These are phyloP conservation scores for Pseudochaenichthys georgianus DNA, from an alignment of 2,797 vertebrate species.

Conservation along the genomic window DNA sequence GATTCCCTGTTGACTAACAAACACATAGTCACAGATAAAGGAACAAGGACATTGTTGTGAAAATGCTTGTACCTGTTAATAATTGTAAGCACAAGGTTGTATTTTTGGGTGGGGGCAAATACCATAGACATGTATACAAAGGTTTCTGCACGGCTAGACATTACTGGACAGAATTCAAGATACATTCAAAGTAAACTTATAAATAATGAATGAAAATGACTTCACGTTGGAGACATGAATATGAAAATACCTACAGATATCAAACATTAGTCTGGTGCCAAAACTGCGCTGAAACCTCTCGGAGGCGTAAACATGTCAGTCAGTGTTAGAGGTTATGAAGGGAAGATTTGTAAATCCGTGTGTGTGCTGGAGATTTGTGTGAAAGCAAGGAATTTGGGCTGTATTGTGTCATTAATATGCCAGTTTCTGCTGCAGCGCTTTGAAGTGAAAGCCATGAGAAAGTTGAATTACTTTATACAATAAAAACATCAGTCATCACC, in stretches of 20 bases:
- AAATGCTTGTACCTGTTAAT: no score
- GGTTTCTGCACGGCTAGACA: not conserved
- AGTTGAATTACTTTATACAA: not conserved
- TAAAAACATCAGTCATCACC: not conserved
- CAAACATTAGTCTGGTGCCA: not conserved
- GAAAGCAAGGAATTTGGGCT: constrained; percentile 33
- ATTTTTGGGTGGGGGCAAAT: no score
- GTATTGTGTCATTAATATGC: constrained; percentile 51
- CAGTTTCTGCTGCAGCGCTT: constrained; percentile 18
- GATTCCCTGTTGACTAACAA: no score
- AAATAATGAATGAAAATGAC: constrained; percentile 16
- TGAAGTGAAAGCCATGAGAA: not conserved
- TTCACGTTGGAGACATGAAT: not conserved
- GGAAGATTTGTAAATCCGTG: constrained; percentile 38
- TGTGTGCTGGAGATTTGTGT: constrained; percentile 30
- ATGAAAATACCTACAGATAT: constrained; percentile 8
- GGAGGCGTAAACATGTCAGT: constrained; percentile 54
- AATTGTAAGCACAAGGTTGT: no score
- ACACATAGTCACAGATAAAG: no score
- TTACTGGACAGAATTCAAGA: not conserved
- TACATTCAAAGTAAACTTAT: not conserved
- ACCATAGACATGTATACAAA: not conserved
- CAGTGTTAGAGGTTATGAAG: constrained; percentile 35
- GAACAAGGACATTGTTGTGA: no score
- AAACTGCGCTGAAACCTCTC: constrained; percentile 22